Percentiles rank a stretch among this genome's conserved stretches.
These are phyloP conservation scores for Nettapus auritus DNA, from an alignment of 2,113 vertebrate genomes.

Conservation along the genomic window DNA sequence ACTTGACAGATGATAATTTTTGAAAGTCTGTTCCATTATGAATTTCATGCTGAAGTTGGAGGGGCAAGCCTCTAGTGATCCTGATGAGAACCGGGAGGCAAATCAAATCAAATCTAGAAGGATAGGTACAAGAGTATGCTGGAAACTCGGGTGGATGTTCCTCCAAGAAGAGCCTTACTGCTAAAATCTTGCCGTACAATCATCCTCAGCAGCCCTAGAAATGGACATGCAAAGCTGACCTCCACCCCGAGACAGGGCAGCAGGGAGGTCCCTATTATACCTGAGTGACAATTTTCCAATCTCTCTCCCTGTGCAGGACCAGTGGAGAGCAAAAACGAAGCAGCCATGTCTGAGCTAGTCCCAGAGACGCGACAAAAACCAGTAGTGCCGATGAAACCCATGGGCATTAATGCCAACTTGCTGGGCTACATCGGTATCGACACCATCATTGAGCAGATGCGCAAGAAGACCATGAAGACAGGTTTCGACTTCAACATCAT, in stretches of 20 bases:
- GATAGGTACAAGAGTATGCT: background rate
- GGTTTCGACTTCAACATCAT: slow-evolving; percentile 99
- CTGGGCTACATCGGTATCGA: slow-evolving; percentile 96
- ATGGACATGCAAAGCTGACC: background rate
- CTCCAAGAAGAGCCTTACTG: background rate
- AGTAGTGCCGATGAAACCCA: slow-evolving; percentile 90
- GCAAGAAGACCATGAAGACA: slow-evolving; percentile 98
- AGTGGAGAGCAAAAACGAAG: slow-evolving; percentile 76
- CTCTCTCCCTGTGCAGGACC: slow-evolving; percentile 72
- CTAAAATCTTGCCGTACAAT: background rate
- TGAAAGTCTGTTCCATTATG: background rate
- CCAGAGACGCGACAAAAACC: slow-evolving; percentile 93
- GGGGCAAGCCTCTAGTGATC: background rate
- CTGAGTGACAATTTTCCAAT: background rate
- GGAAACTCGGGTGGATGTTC: background rate
- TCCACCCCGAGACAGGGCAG: background rate
- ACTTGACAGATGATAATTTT: background rate
- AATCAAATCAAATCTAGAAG: background rate
- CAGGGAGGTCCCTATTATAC: background rate
- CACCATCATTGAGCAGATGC: slow-evolving; percentile 98
- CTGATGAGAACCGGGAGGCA: background rate
- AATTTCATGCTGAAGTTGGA: background rate
- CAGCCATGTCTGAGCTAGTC: slow-evolving; percentile 92
- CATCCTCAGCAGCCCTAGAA: background rate
- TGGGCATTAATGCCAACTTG: slow-evolving; percentile 85